Percentiles rank a stretch among this genome's conserved stretches.
phyloP scores from a whole-genome alignment of 2,888 invertebrate genomes.

The Epistrophella euchroma region DNA sequence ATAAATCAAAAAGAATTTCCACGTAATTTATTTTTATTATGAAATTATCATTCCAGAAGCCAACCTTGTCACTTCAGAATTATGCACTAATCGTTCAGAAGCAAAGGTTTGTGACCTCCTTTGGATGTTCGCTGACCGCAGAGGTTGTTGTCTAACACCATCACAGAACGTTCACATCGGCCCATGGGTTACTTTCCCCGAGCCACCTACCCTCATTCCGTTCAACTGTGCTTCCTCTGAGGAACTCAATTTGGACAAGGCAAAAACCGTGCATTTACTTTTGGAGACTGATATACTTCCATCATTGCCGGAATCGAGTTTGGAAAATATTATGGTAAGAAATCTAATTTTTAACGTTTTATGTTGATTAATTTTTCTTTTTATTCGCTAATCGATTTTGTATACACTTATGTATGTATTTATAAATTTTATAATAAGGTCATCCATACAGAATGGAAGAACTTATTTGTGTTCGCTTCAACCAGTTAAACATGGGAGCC shows the following conservation, averaged over 20 bases:
- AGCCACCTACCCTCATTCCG: slow-evolving; percentile 83
- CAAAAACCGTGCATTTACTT: slow-evolving; percentile 80
- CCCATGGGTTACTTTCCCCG: slow-evolving; percentile 85
- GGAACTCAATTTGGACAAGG: slow-evolving; percentile 76
- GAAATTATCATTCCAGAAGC: slow-evolving; percentile 78
- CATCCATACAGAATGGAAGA: slow-evolving; percentile 39
- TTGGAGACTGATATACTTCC: slow-evolving; percentile 82
- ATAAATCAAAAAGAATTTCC: background rate
- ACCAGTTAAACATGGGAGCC: slow-evolving; percentile 10
- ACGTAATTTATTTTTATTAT: background rate
- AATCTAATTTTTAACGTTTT: background rate
- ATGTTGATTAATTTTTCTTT: slow-evolving; percentile 2
- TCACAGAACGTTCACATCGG: slow-evolving; percentile 84
- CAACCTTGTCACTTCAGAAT: slow-evolving; percentile 81
- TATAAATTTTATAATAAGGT: slow-evolving; percentile 56
- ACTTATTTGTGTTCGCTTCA: background rate
- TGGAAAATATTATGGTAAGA: slow-evolving; percentile 79
- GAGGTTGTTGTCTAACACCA: slow-evolving; percentile 83
- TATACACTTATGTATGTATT: slow-evolving; percentile 1
- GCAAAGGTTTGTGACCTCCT: slow-evolving; percentile 83
- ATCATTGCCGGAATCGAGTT: slow-evolving; percentile 60
- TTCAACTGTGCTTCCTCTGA: slow-evolving; percentile 79
- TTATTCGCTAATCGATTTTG: slow-evolving; percentile 62
- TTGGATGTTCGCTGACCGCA: slow-evolving; percentile 81
- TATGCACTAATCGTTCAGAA: slow-evolving; percentile 82